Base-by-base conservation (phyloP, 1,140 invertebrate genomes). In the Lanistes nyassanus region DNA sequence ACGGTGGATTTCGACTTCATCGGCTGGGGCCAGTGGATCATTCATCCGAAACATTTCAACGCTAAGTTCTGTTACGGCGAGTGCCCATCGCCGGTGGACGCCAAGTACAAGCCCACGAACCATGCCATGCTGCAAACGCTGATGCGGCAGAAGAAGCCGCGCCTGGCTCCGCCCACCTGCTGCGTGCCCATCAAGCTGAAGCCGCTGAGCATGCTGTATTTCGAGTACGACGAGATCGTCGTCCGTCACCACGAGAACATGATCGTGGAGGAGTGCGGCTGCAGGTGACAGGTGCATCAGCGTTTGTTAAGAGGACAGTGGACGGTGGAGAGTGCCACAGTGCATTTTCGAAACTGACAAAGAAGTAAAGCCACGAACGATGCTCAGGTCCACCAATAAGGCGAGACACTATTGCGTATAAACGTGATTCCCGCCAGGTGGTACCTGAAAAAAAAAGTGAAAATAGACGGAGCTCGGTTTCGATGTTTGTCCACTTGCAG, bases 11-110 rank as follows among this genome's bases (percentile, higher is more conserved):
- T 99, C 86, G 92, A 91, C 9, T 95, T 97, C 80, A 96, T 99
- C 26, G 97, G 97, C 37, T 99, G 98, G 98, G 95, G 95, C 82
- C 95, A 98, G 89, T 99, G 98, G 98, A 99, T 99, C 83, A 95
- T 99, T 31, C 97, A 97, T n/a, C 98, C 98, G 11, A 93, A 94
- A 21, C 95, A 95, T 36, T 99, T 98, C 90, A 94, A 98, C 83
- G 97, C 97, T 0, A 97, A 92, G 88, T 97, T 95, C 86, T 99
- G 98, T 89, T 92, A 94, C 80, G 98, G 98, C 2, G 94, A 96
- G 82, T 99, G 97, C 89, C 93, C 94, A 4, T 80, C 79, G 11
- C 81, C 81, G 16, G 75, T 85, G 23, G 78, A 78, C 36, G 53
- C 58, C 16, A 73, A 82, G 39, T 79, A 76, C 69, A 80, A 76